A percentile compares a stretch with the other conserved stretches of the same genome.
Evolutionary conservation across 2,113 vertebrate genomes (phyloP).

Genomic region (Camelus dromedarius): DNA sequence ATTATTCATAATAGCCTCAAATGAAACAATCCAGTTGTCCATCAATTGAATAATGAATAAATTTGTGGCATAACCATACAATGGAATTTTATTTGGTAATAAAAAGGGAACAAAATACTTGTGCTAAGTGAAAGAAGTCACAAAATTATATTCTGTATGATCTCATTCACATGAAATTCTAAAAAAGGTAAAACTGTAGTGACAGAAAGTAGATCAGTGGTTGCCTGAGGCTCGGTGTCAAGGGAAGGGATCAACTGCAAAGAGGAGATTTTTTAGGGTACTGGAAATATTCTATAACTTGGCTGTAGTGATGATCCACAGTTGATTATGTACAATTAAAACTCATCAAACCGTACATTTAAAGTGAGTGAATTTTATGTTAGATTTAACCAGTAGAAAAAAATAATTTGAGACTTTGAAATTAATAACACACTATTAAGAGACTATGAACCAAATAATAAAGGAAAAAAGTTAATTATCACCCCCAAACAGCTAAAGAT

Average conservation of each 20-base stretch:
- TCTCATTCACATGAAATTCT: slow-evolving; percentile 4
- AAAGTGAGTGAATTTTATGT: slow-evolving; percentile 13
- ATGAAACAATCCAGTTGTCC: background rate
- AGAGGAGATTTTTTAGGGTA: background rate
- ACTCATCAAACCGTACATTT: background rate
- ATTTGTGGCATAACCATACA: background rate
- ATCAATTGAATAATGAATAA: background rate
- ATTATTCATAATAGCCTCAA: background rate
- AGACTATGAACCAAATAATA: slow-evolving; percentile 45
- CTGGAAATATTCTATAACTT: slow-evolving; percentile 10
- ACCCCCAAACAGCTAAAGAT: background rate
- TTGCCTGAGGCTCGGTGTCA: background rate
- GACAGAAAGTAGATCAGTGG: background rate
- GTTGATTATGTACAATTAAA: background rate
- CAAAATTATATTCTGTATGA: background rate
- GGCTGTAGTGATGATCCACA: background rate
- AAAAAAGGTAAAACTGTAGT: background rate
- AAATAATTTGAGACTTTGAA: slow-evolving; percentile 19
- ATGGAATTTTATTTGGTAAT: slow-evolving; percentile 3
- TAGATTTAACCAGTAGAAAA: slow-evolving; percentile 12
- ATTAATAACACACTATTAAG: background rate
- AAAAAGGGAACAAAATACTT: background rate
- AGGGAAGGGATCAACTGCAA: background rate
- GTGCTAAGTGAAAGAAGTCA: background rate
- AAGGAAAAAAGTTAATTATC: slow-evolving; percentile 6